These are phyloP conservation scores for Sphecodes monilicornis DNA, from an alignment of 2,888 invertebrate genomes.

Conservation along the genomic window DNA sequence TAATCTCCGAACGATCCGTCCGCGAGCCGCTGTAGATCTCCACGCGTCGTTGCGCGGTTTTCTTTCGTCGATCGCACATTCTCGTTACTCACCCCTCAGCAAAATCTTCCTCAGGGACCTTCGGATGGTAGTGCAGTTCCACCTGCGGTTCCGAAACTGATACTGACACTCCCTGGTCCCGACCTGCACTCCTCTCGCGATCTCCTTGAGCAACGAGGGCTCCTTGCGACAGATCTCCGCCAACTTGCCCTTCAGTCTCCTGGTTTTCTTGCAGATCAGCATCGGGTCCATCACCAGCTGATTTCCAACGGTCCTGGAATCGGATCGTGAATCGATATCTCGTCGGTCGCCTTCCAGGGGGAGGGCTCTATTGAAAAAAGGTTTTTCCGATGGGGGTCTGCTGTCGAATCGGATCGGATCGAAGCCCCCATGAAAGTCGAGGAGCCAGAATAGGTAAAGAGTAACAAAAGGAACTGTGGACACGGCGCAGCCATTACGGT, in stretches of 20 bases:
- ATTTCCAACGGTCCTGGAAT: constrained; percentile 91
- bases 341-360: neutral
- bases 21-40: neutral
- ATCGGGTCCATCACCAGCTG: constrained; percentile 95
- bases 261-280: constrained; percentile 94
- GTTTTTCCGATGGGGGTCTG: neutral
- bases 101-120: constrained; percentile 94
- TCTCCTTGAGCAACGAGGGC: constrained; percentile 92
- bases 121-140: constrained; percentile 95
- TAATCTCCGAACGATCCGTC: constrained; percentile 55
- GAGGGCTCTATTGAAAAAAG: neutral
- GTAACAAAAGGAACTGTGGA: constrained; percentile 22
- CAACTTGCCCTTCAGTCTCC: constrained; percentile 91
- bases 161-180: constrained; percentile 95
- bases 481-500: constrained; percentile 65
- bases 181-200: constrained; percentile 92
- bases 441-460: neutral
- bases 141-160: constrained; percentile 93
- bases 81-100: constrained; percentile 89
- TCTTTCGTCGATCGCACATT: too few relatives aligned
- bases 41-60: neutral
- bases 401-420: neutral
- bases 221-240: constrained; percentile 94
- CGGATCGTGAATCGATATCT: neutral
- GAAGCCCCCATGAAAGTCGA: neutral